Conservation (phyloP, 2,797 vertebrate species). For the Parauchenoglanis punctatus region DNA sequence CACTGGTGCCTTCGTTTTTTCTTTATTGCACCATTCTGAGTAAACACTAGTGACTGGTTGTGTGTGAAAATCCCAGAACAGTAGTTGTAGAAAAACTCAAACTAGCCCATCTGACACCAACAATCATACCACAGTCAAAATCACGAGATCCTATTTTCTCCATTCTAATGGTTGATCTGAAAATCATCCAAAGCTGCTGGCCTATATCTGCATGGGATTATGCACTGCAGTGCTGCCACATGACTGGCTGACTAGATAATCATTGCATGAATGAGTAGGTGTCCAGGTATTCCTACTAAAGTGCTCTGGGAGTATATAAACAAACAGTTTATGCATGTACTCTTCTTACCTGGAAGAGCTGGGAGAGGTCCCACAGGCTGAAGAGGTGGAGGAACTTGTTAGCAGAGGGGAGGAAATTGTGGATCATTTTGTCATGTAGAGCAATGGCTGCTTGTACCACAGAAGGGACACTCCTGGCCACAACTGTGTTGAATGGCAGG, state of each 20-base stretch:
- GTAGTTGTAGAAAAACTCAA: neutral
- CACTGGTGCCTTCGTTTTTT: neutral
- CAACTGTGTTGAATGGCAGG: constrained; percentile 64
- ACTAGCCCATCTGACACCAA: neutral
- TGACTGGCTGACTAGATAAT: neutral
- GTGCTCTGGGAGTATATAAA: neutral
- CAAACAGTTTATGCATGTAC: neutral
- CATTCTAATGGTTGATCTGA: neutral
- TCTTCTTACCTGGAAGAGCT: constrained; percentile 77
- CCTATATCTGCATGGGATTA: neutral
- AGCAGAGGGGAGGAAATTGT: constrained; percentile 77
- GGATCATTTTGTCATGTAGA: constrained; percentile 76
- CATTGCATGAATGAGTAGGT: neutral
- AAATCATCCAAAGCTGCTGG: neutral
- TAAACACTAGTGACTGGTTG: neutral
- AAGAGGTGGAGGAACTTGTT: constrained; percentile 82
- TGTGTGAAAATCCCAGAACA: neutral
- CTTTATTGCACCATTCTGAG: neutral
- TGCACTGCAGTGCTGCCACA: neutral
- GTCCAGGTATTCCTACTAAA: neutral
- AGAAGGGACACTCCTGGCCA: constrained; percentile 66
- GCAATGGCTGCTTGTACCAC: constrained; percentile 73
- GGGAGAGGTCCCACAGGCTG: constrained; percentile 79
- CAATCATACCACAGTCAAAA: neutral
- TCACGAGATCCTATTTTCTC: neutral